phyloP scores from a whole-genome alignment of 1,140 invertebrate genomes.

The Pseudomyrmex concolor region DNA sequence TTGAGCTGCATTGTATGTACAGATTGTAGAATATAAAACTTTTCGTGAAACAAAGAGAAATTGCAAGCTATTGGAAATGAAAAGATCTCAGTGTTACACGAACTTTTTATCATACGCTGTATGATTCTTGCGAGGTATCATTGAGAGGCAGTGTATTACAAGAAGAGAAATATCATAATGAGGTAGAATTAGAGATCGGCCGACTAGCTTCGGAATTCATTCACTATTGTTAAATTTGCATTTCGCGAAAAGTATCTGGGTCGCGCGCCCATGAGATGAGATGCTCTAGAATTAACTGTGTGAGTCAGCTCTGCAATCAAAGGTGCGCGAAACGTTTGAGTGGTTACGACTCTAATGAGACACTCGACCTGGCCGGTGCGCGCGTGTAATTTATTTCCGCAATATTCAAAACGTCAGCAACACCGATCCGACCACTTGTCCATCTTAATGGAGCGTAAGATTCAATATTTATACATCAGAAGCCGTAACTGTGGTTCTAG shows the following conservation, averaged over 20 bases:
- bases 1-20: not conserved
- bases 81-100: not conserved
- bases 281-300: not conserved
- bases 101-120: not conserved
- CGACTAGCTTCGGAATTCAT: slow-evolving; percentile 10
- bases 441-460: slow-evolving; percentile 29
- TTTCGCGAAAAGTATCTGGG: slow-evolving; percentile 34
- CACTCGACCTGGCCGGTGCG: slow-evolving; percentile 8
- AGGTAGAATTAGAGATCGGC: slow-evolving; percentile 20
- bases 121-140: not conserved
- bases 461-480: slow-evolving; percentile 1
- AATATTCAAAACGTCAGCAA: slow-evolving; percentile 50
- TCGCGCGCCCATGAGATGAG: slow-evolving; percentile 8
- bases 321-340: not conserved
- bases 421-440: not conserved
- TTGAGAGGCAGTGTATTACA: not conserved
- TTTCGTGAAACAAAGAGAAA: not conserved
- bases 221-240: not conserved
- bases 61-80: not conserved
- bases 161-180: not conserved
- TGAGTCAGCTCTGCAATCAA: slow-evolving; percentile 10
- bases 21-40: slow-evolving; percentile 7
- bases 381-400: slow-evolving; percentile 36
- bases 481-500: not conserved
- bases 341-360: slow-evolving; percentile 49